These are phyloP conservation scores for Onychomys torridus DNA, from an alignment of 2,797 vertebrate species.

Conservation along the genomic window DNA sequence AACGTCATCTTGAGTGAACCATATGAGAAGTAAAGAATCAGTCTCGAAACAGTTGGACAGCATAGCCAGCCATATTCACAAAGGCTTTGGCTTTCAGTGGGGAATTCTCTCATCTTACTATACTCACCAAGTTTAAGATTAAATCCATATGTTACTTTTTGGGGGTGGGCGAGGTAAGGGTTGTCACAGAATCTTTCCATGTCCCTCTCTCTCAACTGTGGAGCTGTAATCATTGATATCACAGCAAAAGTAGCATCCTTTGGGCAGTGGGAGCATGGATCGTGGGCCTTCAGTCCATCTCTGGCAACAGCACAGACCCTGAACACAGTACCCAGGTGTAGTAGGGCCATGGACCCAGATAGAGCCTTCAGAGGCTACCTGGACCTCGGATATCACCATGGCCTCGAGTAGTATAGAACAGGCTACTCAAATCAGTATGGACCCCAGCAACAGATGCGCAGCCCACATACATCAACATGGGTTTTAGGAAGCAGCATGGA, in stretches of 20 bases:
- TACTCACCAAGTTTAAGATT: too few relatives aligned
- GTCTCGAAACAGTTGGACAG: background rate
- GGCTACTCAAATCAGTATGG: background rate
- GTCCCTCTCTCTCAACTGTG: background rate
- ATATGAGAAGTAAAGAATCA: background rate
- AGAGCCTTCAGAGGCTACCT: background rate
- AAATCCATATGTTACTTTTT: too few relatives aligned
- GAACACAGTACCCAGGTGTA: background rate
- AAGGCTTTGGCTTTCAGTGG: constrained; percentile 77
- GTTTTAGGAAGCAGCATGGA: background rate
- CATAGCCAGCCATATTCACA: constrained; percentile 78
- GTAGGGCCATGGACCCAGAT: background rate
- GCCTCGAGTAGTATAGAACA: background rate
- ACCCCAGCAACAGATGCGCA: background rate
- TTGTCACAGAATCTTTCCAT: background rate
- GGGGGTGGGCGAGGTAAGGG: too few relatives aligned
- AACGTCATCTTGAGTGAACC: background rate
- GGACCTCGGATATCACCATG: background rate
- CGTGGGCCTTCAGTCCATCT: background rate
- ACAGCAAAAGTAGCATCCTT: background rate
- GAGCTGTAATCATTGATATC: background rate
- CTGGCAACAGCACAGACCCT: background rate
- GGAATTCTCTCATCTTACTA: too few relatives aligned
- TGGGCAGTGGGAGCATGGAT: background rate
- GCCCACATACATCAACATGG: background rate